Percentiles rank a stretch among this genome's conserved stretches.
Conservation (phyloP, 1,140 invertebrate genomes). For the Artemia franciscana region DNA sequence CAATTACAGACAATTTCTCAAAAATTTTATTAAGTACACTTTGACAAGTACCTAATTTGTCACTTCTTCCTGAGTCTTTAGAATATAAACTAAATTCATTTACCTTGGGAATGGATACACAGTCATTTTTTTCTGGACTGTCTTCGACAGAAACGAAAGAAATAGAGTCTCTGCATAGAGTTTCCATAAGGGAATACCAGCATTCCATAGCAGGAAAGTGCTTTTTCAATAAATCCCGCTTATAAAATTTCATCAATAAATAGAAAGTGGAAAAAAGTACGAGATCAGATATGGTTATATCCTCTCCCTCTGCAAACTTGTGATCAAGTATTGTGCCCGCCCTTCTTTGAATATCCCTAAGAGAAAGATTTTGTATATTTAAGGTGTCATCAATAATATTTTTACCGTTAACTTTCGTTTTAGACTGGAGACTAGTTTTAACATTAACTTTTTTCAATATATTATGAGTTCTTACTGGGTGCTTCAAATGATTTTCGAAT, state of each 20-base stretch:
- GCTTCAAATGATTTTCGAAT: slow-evolving; percentile 63
- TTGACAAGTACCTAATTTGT: slow-evolving; percentile 5
- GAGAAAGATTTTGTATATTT: slow-evolving; percentile 3
- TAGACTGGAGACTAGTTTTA: slow-evolving; percentile 12
- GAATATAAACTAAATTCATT: slow-evolving; percentile 1
- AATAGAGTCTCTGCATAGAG: background rate
- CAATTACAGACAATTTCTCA: slow-evolving; percentile 2
- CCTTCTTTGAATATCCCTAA: background rate
- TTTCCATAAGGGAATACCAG: slow-evolving; percentile 29
- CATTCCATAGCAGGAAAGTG: slow-evolving; percentile 35
- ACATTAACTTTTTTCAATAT: slow-evolving; percentile 39
- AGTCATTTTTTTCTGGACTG: background rate
- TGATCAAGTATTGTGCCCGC: slow-evolving; percentile 24
- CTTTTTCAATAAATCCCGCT: slow-evolving; percentile 19
- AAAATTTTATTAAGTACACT: slow-evolving; percentile 7
- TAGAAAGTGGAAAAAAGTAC: slow-evolving; percentile 47
- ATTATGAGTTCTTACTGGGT: slow-evolving; percentile 65
- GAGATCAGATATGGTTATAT: slow-evolving; percentile 58
- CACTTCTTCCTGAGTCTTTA: slow-evolving; percentile 5
- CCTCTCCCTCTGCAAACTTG: slow-evolving; percentile 55
- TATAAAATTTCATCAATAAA: slow-evolving; percentile 28
- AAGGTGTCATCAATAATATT: slow-evolving; percentile 19
- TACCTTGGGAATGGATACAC: background rate
- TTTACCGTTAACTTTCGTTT: slow-evolving; percentile 11
- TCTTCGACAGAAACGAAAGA: background rate